Evolutionary conservation across 2,113 vertebrate genomes (phyloP).

Genomic region (Martes martes): DNA sequence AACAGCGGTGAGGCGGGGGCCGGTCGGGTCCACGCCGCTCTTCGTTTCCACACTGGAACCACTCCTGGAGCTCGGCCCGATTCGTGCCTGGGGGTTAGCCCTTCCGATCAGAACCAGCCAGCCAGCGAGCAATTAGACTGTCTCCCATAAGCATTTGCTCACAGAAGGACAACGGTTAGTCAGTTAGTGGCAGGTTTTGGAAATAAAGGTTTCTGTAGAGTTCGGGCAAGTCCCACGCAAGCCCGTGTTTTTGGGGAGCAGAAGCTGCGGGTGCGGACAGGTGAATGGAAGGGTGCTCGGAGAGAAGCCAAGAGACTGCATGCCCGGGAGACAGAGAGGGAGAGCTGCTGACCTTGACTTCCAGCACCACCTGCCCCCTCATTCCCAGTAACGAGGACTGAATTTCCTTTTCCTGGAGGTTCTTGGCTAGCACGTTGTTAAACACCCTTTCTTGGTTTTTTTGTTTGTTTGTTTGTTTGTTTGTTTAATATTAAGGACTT

Average conservation of each 20-base stretch:
- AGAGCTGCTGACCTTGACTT: not conserved
- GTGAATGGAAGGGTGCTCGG: not conserved
- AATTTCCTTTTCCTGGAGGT: not conserved
- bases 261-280: not conserved
- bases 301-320: not conserved
- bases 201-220: not conserved
- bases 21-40: not conserved
- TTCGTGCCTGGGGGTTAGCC: not conserved
- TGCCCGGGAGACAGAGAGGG: not conserved
- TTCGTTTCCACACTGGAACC: not conserved
- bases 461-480: no score
- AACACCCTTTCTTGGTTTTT: not conserved
- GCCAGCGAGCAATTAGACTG: not conserved
- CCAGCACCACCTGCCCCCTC: fast-evolving
- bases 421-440: not conserved
- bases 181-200: not conserved
- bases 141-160: not conserved
- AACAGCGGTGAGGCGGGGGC: no score
- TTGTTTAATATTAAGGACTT: no score
- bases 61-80: not conserved
- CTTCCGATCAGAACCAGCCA: not conserved
- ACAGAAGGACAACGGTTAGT: not conserved
- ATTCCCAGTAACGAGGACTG: not conserved
- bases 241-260: not conserved
- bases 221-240: not conserved